A percentile compares a stretch with the other conserved stretches of the same genome.
Evolutionary conservation across 2,888 invertebrate species (phyloP).

Genomic region (Baronia brevicornis): DNA sequence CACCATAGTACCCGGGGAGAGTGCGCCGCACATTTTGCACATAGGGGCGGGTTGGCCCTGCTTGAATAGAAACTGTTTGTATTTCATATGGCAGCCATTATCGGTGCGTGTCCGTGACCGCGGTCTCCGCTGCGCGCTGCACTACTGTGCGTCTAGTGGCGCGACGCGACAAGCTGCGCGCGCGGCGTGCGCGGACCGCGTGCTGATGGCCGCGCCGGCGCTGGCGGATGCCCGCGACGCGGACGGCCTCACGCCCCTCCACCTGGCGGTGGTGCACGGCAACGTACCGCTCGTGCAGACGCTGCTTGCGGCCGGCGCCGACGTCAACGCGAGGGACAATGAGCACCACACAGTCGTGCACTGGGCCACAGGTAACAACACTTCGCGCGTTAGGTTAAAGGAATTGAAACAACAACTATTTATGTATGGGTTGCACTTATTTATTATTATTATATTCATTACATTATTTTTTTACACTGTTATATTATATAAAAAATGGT

Average conservation of each 20-base stretch:
- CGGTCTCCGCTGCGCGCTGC: conserved; percentile 90
- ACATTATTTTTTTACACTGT: no score
- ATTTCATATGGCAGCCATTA: no score
- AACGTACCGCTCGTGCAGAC: conserved; percentile 90
- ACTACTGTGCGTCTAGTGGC: conserved; percentile 93
- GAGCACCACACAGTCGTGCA: conserved; percentile 97
- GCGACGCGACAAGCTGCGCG: conserved; percentile 78
- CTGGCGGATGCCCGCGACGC: conserved; percentile 90
- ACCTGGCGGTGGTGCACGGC: conserved; percentile 96
- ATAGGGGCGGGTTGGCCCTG: no score
- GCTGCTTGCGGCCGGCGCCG: conserved; percentile 90
- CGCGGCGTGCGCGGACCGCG: conserved; percentile 91
- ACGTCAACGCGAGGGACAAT: conserved; percentile 92
- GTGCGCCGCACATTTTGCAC: no score
- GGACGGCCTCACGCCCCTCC: conserved; percentile 96
- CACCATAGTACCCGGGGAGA: no score
- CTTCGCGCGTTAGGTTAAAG: conserved; percentile 2
- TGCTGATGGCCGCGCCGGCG: conserved; percentile 91
- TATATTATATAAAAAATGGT: no score
- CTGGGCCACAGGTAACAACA: conserved; percentile 96
- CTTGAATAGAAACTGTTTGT: no score
- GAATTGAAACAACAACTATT: conserved; percentile 2
- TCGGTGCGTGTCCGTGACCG: conserved; percentile 84
- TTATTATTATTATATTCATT: no score
- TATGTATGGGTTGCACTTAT: conserved; percentile 7